These are phyloP conservation scores for Anthrax anthrax DNA, from an alignment of 2,888 invertebrate species.

Conservation along the genomic window DNA sequence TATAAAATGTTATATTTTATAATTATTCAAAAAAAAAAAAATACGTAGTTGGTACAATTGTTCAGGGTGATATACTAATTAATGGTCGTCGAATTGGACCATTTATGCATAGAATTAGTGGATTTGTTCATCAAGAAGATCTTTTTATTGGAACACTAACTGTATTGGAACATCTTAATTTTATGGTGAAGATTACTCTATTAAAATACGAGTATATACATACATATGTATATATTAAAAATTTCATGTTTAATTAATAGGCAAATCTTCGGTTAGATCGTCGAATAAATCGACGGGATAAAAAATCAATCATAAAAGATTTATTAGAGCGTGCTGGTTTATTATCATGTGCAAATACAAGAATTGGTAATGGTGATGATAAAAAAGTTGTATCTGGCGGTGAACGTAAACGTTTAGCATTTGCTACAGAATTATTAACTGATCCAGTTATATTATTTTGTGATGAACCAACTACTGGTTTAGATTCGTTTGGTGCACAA, in stretches of 20 bases:
- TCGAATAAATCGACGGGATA: conserved; percentile 43
- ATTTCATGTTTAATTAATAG: conserved; percentile 39
- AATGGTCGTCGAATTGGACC: conserved; percentile 57
- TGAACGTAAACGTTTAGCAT: conserved; percentile 81
- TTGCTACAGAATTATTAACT: conserved; percentile 79
- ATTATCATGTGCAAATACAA: conserved; percentile 51
- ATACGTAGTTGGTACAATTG: conserved; percentile 45
- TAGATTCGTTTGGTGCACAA: conserved; percentile 85
- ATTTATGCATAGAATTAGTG: conserved; percentile 68
- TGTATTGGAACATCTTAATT: conserved; percentile 71
- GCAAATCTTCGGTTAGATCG: conserved; percentile 68
- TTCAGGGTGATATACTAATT: conserved; percentile 68
- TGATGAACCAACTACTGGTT: conserved; percentile 91
- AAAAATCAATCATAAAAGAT: conserved; percentile 50
- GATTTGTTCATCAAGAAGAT: conserved; percentile 87
- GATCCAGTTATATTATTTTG: conserved; percentile 86
- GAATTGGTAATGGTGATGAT: conserved; percentile 63
- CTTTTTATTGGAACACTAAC: conserved; percentile 74
- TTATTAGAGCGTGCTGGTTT: conserved; percentile 59
- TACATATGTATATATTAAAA: too few relatives aligned
- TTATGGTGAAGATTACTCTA: conserved; percentile 61
- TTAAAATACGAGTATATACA: too few relatives aligned
- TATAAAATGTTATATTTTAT: too few relatives aligned
- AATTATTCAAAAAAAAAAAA: neutral
- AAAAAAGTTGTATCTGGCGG: conserved; percentile 82